Evolutionary conservation across 2,797 vertebrate genomes (phyloP), one percentile per base, ranked within the genome.

Genomic region (Gouania willdenowi): DNA sequence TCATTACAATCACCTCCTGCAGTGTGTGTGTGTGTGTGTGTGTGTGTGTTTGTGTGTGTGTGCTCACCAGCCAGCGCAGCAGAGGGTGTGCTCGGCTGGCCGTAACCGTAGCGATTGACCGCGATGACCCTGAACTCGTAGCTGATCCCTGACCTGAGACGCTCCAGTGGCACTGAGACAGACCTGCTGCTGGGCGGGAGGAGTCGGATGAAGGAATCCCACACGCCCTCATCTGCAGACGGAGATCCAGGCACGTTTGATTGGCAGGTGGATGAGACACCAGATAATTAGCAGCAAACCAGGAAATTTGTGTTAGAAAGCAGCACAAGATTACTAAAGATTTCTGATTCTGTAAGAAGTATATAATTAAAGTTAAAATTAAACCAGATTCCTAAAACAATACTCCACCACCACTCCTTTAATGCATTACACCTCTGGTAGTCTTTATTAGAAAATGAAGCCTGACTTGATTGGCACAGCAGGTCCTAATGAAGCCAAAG

Each of bases 61-160:
- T 28, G 57, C 47, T 79, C 86, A 98, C 95, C 94, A 79, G 95
- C 92, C 30, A 95, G 88, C 0, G 92, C 87, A 3, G 83, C 71
- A 30, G 95, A 93, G 20, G 94, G 92, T 41, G 76, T 64, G 41
- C 95, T 97, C 22, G 95, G 94, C 16, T 95, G 92, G 59, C 95
- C 95, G 0, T 94, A 96, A 75, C 95, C 95, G 22, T 84, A 86
- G 48, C 87, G 84, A 27, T 98, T 98, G 68, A 94, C 71, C 1
- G 93, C 95, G 17, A 96, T 90, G 61, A 98, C 93, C 41, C 95
- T 90, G 76, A 98, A 98, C 77, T 97, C 94, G 0, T 98, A 98
- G 66, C 91, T 94, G 81, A 98, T 90, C 0, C 92, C 95, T 1
- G 91, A 90, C 42, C 88, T 88, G 49, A 98, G 90, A 16, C 87